Base-by-base conservation (phyloP, 1,140 invertebrate genomes). In the Drosophila asahinai region DNA sequence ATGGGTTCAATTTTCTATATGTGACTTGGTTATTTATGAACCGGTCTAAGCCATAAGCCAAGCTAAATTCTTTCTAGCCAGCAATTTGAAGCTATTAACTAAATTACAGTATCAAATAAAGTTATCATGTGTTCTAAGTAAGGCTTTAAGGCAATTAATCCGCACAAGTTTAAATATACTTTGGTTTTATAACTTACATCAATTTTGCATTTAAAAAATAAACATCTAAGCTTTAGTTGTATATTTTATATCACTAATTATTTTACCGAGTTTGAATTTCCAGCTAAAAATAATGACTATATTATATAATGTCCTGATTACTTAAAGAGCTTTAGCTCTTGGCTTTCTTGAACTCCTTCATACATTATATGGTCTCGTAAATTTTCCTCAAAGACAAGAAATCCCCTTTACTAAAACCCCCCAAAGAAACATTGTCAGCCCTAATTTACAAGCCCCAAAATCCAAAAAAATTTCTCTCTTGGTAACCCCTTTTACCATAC, bases 1-100 rank as follows among this genome's bases (percentile, higher is more conserved):
- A 14, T 33, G 42, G 8, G 25, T 54, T 30, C 22, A 27, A 40
- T 8, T 71, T 51, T n/a, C 27, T 74, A 30, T 48, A 43, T 52
- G 62, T 70, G 54, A 48, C 40, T 55, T 58, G 59, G 58, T 80
- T 89, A 78, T 89, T 75, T 78, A 89, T 83, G 55, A 68, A 25
- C 49, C 60, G 17, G 48, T 73, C 33, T 14, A 48, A 36, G 77
- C 62, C 63, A 73, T 82, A 73, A 68, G 62, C 22, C 22, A 49
- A 19, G 30, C 40, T 33, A 7, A 15, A 54, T 67, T 54, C 1
- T 0, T 55, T 38, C 14, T 48, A 19, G 51, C n/a, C 22, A 15
- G 47, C 52, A 55, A 71, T 71, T 30, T 38, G 15, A 72, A 42
- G 45, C 25, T 22, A 68, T 68, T 68, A 25, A 33, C 33, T 17